phyloP scores from a whole-genome alignment of 2,888 invertebrate species.

The Erynnis tages region DNA sequence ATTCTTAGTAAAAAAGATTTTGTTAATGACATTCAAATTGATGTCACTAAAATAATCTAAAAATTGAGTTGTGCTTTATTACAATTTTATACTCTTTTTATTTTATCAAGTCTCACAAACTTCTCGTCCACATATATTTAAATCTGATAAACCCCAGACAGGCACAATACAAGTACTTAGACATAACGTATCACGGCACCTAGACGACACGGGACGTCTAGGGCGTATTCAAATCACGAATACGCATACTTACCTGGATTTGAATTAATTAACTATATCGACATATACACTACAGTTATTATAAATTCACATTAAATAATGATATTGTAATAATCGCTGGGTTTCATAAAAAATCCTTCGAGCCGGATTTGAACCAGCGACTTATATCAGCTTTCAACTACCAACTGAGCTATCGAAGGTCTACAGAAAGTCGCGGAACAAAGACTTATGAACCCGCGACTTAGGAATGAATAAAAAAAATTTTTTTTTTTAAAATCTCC shows the following conservation, averaged over 20 bases:
- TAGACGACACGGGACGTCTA: constrained; percentile 20
- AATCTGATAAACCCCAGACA: background rate
- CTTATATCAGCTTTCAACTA: no score
- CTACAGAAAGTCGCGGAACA: background rate
- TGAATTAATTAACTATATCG: constrained; percentile 24
- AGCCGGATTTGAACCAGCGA: constrained; percentile 84
- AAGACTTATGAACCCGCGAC: no score
- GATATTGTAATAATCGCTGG: no score
- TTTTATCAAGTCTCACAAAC: no score
- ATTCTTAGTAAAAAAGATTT: no score
- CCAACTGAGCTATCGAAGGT: constrained; percentile 74
- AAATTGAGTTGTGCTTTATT: no score
- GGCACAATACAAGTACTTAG: background rate
- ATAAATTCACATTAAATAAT: background rate
- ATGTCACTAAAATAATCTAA: no score
- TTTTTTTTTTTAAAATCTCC: no score
- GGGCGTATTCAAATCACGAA: constrained; percentile 23
- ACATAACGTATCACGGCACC: background rate
- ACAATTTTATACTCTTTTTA: no score
- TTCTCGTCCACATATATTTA: no score
- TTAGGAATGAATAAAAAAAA: background rate
- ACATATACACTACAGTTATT: constrained; percentile 13
- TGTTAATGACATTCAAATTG: no score
- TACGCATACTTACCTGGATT: constrained; percentile 24
- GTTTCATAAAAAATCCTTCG: constrained; percentile 74